Conservation (phyloP, 2,888 invertebrate genomes). For the Gandaritis pyraliata region DNA sequence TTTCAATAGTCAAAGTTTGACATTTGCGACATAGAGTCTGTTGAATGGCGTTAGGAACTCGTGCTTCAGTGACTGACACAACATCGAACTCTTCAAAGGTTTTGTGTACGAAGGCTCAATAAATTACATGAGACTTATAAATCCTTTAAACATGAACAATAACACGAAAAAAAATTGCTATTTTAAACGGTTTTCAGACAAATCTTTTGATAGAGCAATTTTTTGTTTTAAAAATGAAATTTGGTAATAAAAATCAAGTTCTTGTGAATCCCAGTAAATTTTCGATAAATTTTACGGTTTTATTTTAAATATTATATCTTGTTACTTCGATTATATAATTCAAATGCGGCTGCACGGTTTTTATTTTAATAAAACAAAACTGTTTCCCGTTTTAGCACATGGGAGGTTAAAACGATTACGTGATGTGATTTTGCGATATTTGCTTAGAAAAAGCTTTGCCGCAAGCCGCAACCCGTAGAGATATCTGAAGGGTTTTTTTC, state of each 20-base stretch:
- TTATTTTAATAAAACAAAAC: constrained; percentile 35
- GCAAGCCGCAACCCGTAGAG: constrained; percentile 14
- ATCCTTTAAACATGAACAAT: no score
- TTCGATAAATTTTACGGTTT: no score
- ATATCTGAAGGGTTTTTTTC: constrained; percentile 13
- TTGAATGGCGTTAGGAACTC: not conserved
- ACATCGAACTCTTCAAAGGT: not conserved
- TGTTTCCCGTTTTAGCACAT: constrained; percentile 36
- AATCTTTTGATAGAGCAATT: no score
- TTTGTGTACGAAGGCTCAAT: no score
- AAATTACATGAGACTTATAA: no score
- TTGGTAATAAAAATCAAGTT: no score
- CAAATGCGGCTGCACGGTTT: constrained; percentile 17
- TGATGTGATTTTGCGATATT: constrained; percentile 40
- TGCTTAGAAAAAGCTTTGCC: constrained; percentile 33
- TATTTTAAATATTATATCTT: no score
- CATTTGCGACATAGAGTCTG: not conserved
- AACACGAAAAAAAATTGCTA: no score
- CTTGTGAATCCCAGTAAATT: no score
- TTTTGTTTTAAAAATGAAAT: no score
- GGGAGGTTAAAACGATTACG: constrained; percentile 41
- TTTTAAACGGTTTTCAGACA: no score
- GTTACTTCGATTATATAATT: constrained; percentile 6
- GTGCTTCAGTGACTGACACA: not conserved
- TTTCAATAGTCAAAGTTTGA: no score